A percentile compares a stretch with the other conserved stretches of the same genome.
Evolutionary conservation across 92 coral and sea anemone genomes (phyloP).

Genomic region (Zoanthus gigantus): DNA sequence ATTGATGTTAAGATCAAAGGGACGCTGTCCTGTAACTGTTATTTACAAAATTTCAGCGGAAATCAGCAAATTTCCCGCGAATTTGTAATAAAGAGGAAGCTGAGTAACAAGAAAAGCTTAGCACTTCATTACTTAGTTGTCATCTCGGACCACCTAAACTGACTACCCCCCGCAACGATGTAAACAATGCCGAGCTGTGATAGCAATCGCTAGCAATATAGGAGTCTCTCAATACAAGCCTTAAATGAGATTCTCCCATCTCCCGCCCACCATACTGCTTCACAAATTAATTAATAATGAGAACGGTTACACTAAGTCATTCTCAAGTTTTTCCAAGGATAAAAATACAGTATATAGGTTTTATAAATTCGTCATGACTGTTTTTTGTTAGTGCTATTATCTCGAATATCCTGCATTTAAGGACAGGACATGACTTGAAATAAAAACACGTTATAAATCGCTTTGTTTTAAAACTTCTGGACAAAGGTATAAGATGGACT

Average conservation of each 20-base stretch:
- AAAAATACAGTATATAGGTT: neutral
- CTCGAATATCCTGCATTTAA: neutral
- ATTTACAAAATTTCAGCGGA: slow-evolving; percentile 72
- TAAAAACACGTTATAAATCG: neutral
- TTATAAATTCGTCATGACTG: neutral
- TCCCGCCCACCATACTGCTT: slow-evolving; percentile 69
- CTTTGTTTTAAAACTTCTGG: slow-evolving; percentile 14
- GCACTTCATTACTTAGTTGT: slow-evolving; percentile 78
- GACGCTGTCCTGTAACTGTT: slow-evolving; percentile 39
- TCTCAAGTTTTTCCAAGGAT: neutral
- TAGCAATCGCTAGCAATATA: slow-evolving; percentile 70
- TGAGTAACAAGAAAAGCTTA: slow-evolving; percentile 59
- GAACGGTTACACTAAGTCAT: slow-evolving; percentile 56
- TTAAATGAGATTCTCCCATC: slow-evolving; percentile 72
- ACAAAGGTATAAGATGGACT: neutral
- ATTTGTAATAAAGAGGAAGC: slow-evolving; percentile 62
- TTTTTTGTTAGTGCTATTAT: neutral
- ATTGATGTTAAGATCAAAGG: neutral
- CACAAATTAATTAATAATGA: slow-evolving; percentile 70
- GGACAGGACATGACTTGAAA: neutral
- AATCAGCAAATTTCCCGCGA: slow-evolving; percentile 65
- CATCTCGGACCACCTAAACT: slow-evolving; percentile 64
- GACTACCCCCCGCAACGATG: slow-evolving; percentile 61
- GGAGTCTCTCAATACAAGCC: slow-evolving; percentile 71
- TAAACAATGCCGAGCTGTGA: slow-evolving; percentile 62